Evolutionary conservation across 2,888 invertebrate genomes (phyloP), one percentile per base, ranked within the genome.

Genomic region (Abrostola tripartita): DNA sequence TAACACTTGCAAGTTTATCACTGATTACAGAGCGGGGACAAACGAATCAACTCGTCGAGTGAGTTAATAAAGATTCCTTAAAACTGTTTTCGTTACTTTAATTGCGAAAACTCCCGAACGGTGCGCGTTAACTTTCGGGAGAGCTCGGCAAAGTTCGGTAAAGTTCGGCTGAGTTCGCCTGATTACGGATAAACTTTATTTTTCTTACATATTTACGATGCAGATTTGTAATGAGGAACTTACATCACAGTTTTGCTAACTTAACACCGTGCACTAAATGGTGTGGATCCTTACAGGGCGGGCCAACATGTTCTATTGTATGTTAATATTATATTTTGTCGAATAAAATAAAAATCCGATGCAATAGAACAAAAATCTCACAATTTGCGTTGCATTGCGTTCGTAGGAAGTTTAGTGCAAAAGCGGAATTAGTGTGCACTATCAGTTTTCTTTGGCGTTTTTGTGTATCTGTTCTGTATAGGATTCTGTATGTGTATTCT

Each of bases 51-150:
- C 76, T 69, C 61, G 12, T 37, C 49, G 67, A 63, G 61, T 74
- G 65, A 87, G 83, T 85, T 85, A 88, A 89, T 87, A 85, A 82
- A 85, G 85, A 86, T 85, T 84, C 81, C 79, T 79, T 80, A 77
- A 80, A 83, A 82, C 85, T 81, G 85, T 87, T 85, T 79, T 83
- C 85, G 81, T 81, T 79, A 81, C 84, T 86, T 86, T 88, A 88
- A 88, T 89, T 88, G 85, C 76, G 65, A 73, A 75, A 74, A 54
- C 57, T 74, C 57, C 49, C 65, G 68, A 83, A 79, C 73, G 68
- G 80, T 76, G 78, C 78, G 81, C 83, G 83, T 84, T 83, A 85
- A 83, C 76, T 76, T 69, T 68, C 37, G 60, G 56, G 52, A 38
- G 57, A 65, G 64, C 73, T 71, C 76, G 65, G 38, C 6, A 40